phyloP scores from a whole-genome alignment of 2,888 invertebrate genomes.

The Vannuccia rotundouncinata region DNA sequence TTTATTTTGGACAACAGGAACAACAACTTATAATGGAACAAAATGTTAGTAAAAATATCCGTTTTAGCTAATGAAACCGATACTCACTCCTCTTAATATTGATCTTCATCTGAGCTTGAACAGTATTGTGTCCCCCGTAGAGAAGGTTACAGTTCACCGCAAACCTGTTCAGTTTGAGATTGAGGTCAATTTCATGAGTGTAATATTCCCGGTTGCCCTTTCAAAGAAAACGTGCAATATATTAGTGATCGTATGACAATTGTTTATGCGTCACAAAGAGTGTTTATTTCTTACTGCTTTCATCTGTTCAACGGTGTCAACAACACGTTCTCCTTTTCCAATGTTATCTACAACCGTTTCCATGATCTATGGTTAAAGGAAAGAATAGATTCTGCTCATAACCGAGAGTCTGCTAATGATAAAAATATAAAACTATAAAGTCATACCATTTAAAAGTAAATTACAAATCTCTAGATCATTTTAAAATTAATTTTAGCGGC shows the following conservation, averaged over 20 bases:
- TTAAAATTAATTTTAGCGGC: no score
- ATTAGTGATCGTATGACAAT: neutral
- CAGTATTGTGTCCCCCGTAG: slow-evolving; percentile 55
- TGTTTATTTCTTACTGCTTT: slow-evolving; percentile 31
- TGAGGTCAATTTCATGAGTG: slow-evolving; percentile 51
- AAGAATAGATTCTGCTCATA: neutral
- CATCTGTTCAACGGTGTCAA: slow-evolving; percentile 36
- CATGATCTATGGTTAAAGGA: slow-evolving; percentile 35
- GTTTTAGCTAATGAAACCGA: no score
- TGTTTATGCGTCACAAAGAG: neutral
- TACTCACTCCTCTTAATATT: slow-evolving; percentile 44
- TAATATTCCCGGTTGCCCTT: slow-evolving; percentile 47
- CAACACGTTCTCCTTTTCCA: slow-evolving; percentile 20
- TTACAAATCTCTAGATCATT: no score
- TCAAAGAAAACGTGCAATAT: neutral
- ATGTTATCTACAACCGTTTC: slow-evolving; percentile 38
- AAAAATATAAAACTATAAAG: no score
- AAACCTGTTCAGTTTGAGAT: slow-evolving; percentile 51
- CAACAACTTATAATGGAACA: no score
- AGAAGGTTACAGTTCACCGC: slow-evolving; percentile 51
- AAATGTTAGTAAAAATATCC: no score
- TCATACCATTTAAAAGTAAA: no score
- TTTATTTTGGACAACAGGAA: no score
- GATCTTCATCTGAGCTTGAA: slow-evolving; percentile 50
- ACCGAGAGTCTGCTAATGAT: neutral